These are phyloP conservation scores for Colletes latitarsis DNA, from an alignment of 1,140 invertebrate species.

Conservation along the genomic window DNA sequence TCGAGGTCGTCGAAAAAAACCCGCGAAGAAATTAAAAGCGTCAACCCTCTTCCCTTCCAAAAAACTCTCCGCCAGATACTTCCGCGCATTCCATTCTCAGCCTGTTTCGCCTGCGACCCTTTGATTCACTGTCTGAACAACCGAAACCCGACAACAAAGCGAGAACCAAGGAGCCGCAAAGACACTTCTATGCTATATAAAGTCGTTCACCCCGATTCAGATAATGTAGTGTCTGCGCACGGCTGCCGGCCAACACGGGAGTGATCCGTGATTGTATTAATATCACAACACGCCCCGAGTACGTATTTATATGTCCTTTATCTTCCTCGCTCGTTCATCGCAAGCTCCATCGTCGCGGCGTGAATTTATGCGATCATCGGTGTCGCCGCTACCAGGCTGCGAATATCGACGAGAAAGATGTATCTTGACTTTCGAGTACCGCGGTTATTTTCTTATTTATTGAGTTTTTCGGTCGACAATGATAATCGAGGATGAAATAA, in stretches of 20 bases:
- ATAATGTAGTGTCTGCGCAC: constrained; percentile 81
- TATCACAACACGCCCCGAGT: constrained; percentile 80
- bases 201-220: constrained; percentile 82
- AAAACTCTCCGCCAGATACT: constrained; percentile 12
- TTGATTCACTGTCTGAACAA: constrained; percentile 62
- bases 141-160: constrained; percentile 60
- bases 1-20: constrained; percentile 26
- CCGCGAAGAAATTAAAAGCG: constrained; percentile 45
- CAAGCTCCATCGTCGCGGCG: constrained; percentile 41
- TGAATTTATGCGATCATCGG: constrained; percentile 74
- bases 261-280: constrained; percentile 82
- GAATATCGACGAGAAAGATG: not conserved
- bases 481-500: no score
- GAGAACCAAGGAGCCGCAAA: constrained; percentile 51
- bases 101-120: constrained; percentile 41
- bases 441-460: not conserved
- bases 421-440: not conserved
- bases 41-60: not conserved
- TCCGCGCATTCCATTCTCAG: constrained; percentile 24
- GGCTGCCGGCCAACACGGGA: constrained; percentile 78
- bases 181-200: constrained; percentile 78
- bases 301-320: constrained; percentile 74
- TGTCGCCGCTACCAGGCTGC: not conserved
- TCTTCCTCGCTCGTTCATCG: constrained; percentile 42
- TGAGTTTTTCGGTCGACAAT: not conserved